phyloP scores from a whole-genome alignment of 92 coral and sea anemone genomes.

The Umimayanthus kanabou region DNA sequence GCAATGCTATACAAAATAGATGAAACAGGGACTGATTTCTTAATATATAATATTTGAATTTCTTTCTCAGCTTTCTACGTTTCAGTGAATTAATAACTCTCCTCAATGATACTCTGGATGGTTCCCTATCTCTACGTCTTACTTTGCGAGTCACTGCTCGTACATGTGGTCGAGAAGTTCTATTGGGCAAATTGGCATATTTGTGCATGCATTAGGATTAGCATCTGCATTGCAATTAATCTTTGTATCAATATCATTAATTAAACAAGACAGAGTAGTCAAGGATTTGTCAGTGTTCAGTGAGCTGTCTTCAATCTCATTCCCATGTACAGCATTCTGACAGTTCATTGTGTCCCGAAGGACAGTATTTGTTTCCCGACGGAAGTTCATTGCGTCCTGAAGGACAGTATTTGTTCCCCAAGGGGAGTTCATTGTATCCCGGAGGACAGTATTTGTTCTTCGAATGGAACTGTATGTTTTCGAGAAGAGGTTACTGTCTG shows the following conservation, averaged over 20 bases:
- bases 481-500: conserved; percentile 23
- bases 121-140: conserved; percentile 12
- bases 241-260: neutral
- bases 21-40: too few species aligned
- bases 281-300: neutral
- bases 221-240: conserved; percentile 9
- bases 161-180: too few species aligned
- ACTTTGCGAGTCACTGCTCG: too few species aligned
- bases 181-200: neutral
- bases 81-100: conserved; percentile 1
- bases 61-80: conserved; percentile 12
- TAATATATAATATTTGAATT: neutral
- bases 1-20: too few species aligned
- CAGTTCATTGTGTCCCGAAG: neutral
- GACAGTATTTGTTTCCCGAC: conserved; percentile 5
- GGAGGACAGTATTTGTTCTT: neutral
- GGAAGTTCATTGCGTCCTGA: neutral
- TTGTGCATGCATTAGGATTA: conserved; percentile 4
- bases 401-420: conserved; percentile 5
- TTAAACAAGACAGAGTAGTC: neutral
- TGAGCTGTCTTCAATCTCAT: neutral
- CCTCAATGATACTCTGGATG: conserved; percentile 23
- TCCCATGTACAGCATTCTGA: neutral
- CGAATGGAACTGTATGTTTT: neutral
- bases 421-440: conserved; percentile 6